These are phyloP conservation scores for Lindbergichthys nudifrons DNA, from an alignment of 2,797 vertebrate genomes.

Conservation along the genomic window DNA sequence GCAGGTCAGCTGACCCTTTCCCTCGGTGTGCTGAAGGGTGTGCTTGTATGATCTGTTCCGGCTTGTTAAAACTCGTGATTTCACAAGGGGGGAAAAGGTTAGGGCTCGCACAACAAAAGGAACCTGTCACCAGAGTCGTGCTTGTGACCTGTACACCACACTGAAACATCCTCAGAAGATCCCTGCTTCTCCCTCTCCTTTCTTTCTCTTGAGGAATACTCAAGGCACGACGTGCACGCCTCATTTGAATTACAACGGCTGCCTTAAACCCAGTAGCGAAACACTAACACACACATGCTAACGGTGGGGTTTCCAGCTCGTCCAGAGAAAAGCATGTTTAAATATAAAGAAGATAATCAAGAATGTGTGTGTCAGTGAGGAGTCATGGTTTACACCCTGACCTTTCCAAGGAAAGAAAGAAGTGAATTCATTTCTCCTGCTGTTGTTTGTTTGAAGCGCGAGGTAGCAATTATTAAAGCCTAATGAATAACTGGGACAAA, in stretches of 20 bases:
- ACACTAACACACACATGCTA: constrained; percentile 7
- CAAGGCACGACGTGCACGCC: constrained; percentile 35
- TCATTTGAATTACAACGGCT: constrained; percentile 65
- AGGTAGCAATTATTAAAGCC: constrained; percentile 71
- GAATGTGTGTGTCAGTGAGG: constrained; percentile 30
- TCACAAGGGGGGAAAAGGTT: constrained; percentile 60
- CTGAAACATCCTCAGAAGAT: constrained; percentile 26
- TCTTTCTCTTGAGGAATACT: constrained; percentile 21
- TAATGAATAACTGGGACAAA: constrained; percentile 77
- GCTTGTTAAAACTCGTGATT: constrained; percentile 73
- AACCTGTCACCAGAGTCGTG: constrained; percentile 53
- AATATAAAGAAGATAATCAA: constrained; percentile 34
- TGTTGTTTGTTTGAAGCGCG: constrained; percentile 60
- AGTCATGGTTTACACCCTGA: constrained; percentile 54
- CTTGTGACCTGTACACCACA: constrained; percentile 42
- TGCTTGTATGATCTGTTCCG: constrained; percentile 56
- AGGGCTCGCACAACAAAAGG: constrained; percentile 29
- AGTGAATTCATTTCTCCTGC: constrained; percentile 67
- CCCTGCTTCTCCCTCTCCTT: constrained; percentile 7
- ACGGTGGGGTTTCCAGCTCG: constrained; percentile 33
- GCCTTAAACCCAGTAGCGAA: constrained; percentile 12
- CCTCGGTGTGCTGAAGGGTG: constrained; percentile 62
- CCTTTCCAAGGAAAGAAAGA: constrained; percentile 69
- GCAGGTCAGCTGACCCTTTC: constrained; percentile 68
- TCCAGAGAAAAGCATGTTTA: constrained; percentile 59